Evolutionary conservation across 2,797 vertebrate genomes (phyloP).

Genomic region (Pseudomugil gertrudae): DNA sequence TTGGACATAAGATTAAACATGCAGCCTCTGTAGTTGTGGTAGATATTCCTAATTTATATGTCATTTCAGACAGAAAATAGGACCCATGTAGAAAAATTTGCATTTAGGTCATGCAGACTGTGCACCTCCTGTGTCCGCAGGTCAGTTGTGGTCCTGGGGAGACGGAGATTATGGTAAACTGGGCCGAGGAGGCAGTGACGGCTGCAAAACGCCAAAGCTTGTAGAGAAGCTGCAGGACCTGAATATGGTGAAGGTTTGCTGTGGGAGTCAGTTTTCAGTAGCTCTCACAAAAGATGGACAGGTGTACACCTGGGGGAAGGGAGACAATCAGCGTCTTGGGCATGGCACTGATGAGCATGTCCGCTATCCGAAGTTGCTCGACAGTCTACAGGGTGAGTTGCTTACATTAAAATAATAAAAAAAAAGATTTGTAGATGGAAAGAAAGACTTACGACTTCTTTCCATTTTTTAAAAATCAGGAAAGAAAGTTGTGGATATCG

Average conservation of each 20-base stretch:
- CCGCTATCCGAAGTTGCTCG: constrained; percentile 95
- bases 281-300: constrained; percentile 96
- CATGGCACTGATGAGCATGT: constrained; percentile 97
- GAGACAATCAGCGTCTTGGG: constrained; percentile 96
- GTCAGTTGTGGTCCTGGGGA: constrained; percentile 99
- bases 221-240: constrained; percentile 97
- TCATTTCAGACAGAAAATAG: too few relatives aligned
- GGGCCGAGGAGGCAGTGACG: constrained; percentile 96
- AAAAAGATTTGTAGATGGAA: background rate
- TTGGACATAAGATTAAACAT: too few relatives aligned
- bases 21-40: too few relatives aligned
- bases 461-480: constrained; percentile 76
- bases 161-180: constrained; percentile 98
- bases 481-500: constrained; percentile 95
- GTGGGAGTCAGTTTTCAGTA: constrained; percentile 96
- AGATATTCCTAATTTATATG: too few relatives aligned
- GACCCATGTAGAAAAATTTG: too few relatives aligned
- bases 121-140: constrained; percentile 67
- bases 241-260: constrained; percentile 93
- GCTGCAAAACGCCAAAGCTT: constrained; percentile 95
- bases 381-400: constrained; percentile 91
- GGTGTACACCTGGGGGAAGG: constrained; percentile 98
- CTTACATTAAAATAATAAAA: background rate
- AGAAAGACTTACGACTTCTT: background rate
- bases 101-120: too few relatives aligned